Base-by-base conservation (phyloP, 2,113 vertebrate species). In the Lathamus discolor region DNA sequence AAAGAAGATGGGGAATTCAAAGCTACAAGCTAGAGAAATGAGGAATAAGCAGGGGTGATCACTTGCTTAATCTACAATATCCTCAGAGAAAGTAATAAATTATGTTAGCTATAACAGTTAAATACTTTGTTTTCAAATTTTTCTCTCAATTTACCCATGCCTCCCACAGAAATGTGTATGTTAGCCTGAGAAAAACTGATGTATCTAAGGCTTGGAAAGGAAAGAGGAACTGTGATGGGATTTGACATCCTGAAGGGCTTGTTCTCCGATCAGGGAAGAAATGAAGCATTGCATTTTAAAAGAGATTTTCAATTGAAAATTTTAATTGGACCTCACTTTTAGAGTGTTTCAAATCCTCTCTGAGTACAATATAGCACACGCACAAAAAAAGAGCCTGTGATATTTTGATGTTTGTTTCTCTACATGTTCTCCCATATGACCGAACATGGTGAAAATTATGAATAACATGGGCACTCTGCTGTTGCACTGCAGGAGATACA, bases 321-420 rank as follows among this genome's bases (percentile, higher is more conserved):
- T 84, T 94, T 86, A 97, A 94, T 89, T 92, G 37, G 85, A 49
- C 70, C n/a, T 93, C 80, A 69, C 70, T 79, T 82, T 57, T 88
- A 86, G 90, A 95, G 83, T 16, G 11, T 78, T 96, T 89, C 44
- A 55, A 76, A 87, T 89, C 62, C 69, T 96, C 68, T 93, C 72
- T 88, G 66, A 57, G 49, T 82, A 86, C 61, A 86, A 75, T 35
- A 73, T 15, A 84, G 43, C 17, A 29, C 49, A 92, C 15, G 43
- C 5, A 33, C 11, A 55, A 28, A 68, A 73, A 86, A 79, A 74
- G 46, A 52, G 16, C 6, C 18, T 54, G 62, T 63, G 61, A 68
- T 92, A 89, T 94, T 95, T 90, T 88, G 83, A 69, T 94, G 62
- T 91, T 95, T 92, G 66, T 86, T 93, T 86, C 82, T 94, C 86